Evolutionary conservation across 2,797 vertebrate genomes (phyloP).

Genomic region (Tragelaphus oryx): DNA sequence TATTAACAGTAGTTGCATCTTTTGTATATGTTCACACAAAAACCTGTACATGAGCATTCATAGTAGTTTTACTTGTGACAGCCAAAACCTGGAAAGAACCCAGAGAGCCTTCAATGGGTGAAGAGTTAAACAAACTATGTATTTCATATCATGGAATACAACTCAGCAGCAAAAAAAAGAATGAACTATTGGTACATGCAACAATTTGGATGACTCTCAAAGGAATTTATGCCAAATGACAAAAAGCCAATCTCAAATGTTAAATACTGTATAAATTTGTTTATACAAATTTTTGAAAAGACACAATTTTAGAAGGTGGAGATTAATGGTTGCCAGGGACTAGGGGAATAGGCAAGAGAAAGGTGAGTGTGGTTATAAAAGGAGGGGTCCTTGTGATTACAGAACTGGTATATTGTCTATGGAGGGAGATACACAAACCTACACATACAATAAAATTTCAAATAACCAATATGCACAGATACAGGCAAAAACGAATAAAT

Average conservation of each 20-base stretch:
- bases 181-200: neutral
- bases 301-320: neutral
- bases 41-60: neutral
- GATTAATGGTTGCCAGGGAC: neutral
- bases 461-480: neutral
- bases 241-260: neutral
- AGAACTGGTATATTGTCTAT: neutral
- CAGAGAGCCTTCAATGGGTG: neutral
- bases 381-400: neutral
- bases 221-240: neutral
- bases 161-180: neutral
- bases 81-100: neutral
- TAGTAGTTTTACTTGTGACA: neutral
- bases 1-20: neutral
- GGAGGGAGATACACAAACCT: neutral
- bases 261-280: neutral
- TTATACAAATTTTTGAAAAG: neutral
- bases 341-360: neutral
- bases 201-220: neutral
- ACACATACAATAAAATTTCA: neutral
- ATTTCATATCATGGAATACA: neutral
- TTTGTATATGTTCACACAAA: neutral
- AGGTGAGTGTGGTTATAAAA: neutral
- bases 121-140: neutral
- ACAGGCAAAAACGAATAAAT: neutral